Evolutionary conservation across 92 coral and sea anemone species (phyloP).

Genomic region (Umimayanthus chanpuru): DNA sequence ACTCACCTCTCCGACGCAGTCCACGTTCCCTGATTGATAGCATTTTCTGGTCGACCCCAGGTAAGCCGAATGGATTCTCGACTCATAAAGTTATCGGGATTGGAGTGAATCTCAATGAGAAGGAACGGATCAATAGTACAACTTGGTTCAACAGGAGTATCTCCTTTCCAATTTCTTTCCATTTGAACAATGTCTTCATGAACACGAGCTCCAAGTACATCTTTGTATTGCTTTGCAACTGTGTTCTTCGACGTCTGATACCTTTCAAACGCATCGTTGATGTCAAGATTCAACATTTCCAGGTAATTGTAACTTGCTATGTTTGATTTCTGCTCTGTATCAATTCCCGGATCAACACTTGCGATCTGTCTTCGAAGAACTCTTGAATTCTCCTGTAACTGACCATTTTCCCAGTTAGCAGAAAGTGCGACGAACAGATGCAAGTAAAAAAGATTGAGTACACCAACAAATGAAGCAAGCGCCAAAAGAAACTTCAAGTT

Average conservation of each 20-base stretch:
- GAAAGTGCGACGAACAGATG: slow-evolving; percentile 45
- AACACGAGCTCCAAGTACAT: slow-evolving; percentile 1
- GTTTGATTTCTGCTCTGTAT: slow-evolving; percentile 47
- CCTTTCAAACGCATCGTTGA: slow-evolving; percentile 81
- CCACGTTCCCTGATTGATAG: slow-evolving; percentile 90
- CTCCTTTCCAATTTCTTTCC: background rate
- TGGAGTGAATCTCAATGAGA: slow-evolving; percentile 78
- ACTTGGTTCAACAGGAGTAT: background rate
- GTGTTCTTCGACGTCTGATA: slow-evolving; percentile 65
- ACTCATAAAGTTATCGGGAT: slow-evolving; percentile 68
- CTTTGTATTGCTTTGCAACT: slow-evolving; percentile 57
- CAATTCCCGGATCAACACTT: slow-evolving; percentile 65
- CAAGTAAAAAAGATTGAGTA: slow-evolving; percentile 63
- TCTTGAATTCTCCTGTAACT: slow-evolving; percentile 41
- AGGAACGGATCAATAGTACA: slow-evolving; percentile 68
- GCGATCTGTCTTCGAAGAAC: slow-evolving; percentile 80
- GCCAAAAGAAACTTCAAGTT: slow-evolving; percentile 41
- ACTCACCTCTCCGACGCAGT: slow-evolving; percentile 68
- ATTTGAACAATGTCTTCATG: slow-evolving; percentile 50
- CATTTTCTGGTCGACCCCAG: slow-evolving; percentile 87
- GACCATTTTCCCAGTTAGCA: slow-evolving; percentile 33
- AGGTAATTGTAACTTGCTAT: slow-evolving; percentile 59
- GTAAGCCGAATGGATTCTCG: slow-evolving; percentile 84
- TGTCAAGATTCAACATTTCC: slow-evolving; percentile 75
- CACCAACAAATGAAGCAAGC: slow-evolving; percentile 62